A percentile compares a stretch with the other conserved stretches of the same genome.
These are phyloP conservation scores for Calameuta idolon DNA, from an alignment of 2,888 invertebrate species.

Conservation along the genomic window DNA sequence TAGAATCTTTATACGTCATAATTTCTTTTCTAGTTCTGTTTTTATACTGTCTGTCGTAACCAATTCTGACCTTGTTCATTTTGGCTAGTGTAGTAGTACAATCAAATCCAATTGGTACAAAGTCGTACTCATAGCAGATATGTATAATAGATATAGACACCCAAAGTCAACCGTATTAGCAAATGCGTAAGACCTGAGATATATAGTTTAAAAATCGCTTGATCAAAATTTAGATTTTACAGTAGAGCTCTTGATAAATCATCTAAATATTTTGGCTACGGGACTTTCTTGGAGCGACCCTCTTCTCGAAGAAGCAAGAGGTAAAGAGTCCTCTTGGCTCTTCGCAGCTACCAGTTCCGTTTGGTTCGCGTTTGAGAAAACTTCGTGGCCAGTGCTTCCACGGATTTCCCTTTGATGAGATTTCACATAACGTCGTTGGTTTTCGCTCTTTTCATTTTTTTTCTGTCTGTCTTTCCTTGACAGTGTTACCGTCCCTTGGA, in stretches of 20 bases:
- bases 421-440: background rate
- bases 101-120: background rate
- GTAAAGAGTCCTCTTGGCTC: conserved; percentile 14
- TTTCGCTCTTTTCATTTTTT: background rate
- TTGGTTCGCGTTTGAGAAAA: conserved; percentile 30
- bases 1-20: background rate
- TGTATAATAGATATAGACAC: background rate
- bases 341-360: conserved; percentile 39
- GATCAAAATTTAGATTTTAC: conserved; percentile 9
- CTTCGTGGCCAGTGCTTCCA: conserved; percentile 16
- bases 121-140: background rate
- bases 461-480: background rate
- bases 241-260: conserved; percentile 30
- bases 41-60: background rate
- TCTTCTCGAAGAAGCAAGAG: conserved; percentile 11
- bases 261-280: conserved; percentile 52
- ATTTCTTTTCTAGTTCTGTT: background rate
- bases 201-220: conserved; percentile 1
- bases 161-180: background rate
- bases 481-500: conserved; percentile 1
- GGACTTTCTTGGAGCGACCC: conserved; percentile 38
- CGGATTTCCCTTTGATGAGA: background rate
- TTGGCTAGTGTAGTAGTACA: background rate
- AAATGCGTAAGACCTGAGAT: background rate
- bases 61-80: background rate